Evolutionary conservation across 1,140 invertebrate species (phyloP).

Genomic region (Pomacea maculata): DNA sequence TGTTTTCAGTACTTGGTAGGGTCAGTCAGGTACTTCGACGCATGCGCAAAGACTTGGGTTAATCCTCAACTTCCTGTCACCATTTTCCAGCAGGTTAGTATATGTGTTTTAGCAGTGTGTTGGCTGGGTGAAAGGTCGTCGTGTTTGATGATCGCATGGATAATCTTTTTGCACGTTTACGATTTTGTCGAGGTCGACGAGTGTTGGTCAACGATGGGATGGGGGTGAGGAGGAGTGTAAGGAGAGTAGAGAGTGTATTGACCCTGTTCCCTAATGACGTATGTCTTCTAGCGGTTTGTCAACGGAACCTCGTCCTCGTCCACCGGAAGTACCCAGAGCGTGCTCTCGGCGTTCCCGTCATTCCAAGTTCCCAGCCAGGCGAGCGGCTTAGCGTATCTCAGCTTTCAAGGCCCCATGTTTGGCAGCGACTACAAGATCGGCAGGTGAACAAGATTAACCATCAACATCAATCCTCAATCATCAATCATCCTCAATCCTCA

Average conservation of each 20-base stretch:
- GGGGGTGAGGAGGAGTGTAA: not conserved
- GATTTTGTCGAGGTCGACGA: no score
- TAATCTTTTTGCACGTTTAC: no score
- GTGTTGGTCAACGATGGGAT: no score
- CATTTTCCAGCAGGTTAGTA: constrained; percentile 21
- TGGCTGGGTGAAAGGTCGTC: no score
- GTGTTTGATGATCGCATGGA: no score
- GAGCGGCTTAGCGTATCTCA: not conserved
- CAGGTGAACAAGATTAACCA: no score
- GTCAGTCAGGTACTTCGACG: not conserved
- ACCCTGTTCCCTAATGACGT: not conserved
- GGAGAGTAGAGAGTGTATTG: no score
- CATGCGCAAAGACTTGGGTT: constrained; percentile 13
- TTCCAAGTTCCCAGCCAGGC: constrained; percentile 3
- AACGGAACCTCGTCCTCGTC: not conserved
- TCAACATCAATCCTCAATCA: no score
- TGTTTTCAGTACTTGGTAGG: constrained; percentile 13
- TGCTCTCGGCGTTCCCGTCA: constrained; percentile 23
- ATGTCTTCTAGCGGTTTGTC: not conserved
- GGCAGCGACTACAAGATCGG: not conserved
- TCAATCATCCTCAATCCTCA: no score
- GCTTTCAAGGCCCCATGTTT: constrained; percentile 13
- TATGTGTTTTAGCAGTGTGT: no score
- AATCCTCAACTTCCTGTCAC: not conserved
- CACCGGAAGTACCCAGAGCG: not conserved